Evolutionary conservation across 2,888 invertebrate genomes (phyloP).

Genomic region (Acrocera orbiculus): DNA sequence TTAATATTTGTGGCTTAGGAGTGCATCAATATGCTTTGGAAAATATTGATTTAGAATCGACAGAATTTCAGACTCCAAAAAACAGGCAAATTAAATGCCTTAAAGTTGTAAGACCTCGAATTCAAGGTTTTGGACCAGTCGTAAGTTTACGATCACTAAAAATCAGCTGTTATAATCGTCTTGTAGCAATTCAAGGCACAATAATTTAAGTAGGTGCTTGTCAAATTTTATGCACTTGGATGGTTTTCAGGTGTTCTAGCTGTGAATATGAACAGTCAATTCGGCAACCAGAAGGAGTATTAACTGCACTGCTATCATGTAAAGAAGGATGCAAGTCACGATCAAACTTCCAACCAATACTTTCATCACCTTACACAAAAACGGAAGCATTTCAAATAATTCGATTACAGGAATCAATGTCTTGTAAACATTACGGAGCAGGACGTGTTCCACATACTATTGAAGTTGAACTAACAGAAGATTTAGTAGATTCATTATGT

Average conservation of each 20-base stretch:
- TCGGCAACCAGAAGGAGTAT: constrained; percentile 31
- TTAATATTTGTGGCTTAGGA: too few species aligned
- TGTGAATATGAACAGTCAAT: constrained; percentile 51
- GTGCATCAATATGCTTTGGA: too few species aligned
- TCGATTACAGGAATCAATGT: constrained; percentile 56
- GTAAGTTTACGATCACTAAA: constrained; percentile 50
- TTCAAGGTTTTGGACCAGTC: constrained; percentile 42
- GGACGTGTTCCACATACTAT: constrained; percentile 60
- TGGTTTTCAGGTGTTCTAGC: constrained; percentile 58
- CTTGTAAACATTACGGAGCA: constrained; percentile 35
- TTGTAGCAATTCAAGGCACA: constrained; percentile 68
- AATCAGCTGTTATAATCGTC: constrained; percentile 52
- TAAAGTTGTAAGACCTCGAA: constrained; percentile 3
- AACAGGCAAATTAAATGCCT: too few species aligned
- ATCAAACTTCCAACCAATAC: constrained; percentile 43
- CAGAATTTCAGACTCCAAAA: too few species aligned
- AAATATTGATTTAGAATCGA: too few species aligned
- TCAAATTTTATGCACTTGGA: constrained; percentile 52
- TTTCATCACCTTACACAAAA: constrained; percentile 49
- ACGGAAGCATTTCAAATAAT: constrained; percentile 66
- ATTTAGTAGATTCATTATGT: constrained; percentile 64
- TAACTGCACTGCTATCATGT: constrained; percentile 37
- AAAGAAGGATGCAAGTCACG: constrained; percentile 38
- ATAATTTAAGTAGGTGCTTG: constrained; percentile 64
- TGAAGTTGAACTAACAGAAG: constrained; percentile 70